Percentiles rank a stretch among this genome's conserved stretches.
These are phyloP conservation scores for Aethes cnicana DNA, from an alignment of 2,888 invertebrate species.

Conservation along the genomic window DNA sequence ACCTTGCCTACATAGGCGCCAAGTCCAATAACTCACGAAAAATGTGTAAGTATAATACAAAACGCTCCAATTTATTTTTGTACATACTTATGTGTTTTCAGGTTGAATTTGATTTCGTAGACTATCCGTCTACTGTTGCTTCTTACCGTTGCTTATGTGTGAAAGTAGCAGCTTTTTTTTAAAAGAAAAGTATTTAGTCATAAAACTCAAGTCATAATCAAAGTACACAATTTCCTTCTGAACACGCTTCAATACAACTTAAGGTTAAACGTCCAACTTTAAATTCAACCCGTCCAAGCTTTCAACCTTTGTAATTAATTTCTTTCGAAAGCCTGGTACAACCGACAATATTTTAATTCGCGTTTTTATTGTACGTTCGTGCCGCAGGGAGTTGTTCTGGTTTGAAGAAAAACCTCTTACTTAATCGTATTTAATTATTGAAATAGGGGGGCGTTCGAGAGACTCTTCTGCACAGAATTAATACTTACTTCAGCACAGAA, in stretches of 20 bases:
- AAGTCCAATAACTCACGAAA: too few relatives aligned
- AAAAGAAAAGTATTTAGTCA: too few relatives aligned
- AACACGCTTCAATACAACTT: slow-evolving; percentile 1
- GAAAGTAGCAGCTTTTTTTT: too few relatives aligned
- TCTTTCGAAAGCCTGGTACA: slow-evolving; percentile 24
- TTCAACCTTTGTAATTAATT: slow-evolving; percentile 24
- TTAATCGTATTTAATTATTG: slow-evolving; percentile 4
- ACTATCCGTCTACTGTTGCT: too few relatives aligned
- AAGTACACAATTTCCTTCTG: not conserved
- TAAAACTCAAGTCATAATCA: not conserved
- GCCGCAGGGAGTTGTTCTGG: slow-evolving; percentile 8
- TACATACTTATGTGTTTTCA: too few relatives aligned
- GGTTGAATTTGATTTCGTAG: too few relatives aligned
- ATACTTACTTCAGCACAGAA: too few relatives aligned
- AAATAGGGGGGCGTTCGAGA: not conserved
- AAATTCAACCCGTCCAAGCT: slow-evolving; percentile 14
- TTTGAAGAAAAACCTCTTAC: slow-evolving; percentile 4
- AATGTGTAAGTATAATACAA: too few relatives aligned
- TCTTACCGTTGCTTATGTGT: too few relatives aligned
- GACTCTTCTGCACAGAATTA: too few relatives aligned
- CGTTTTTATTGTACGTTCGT: slow-evolving; percentile 22
- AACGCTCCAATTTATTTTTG: too few relatives aligned
- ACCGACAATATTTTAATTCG: slow-evolving; percentile 25
- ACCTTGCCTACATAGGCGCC: too few relatives aligned
- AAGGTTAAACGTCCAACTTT: slow-evolving; percentile 15